Base-by-base conservation (phyloP, 2,113 vertebrate species). In the Psilopsiagon aurifrons region DNA sequence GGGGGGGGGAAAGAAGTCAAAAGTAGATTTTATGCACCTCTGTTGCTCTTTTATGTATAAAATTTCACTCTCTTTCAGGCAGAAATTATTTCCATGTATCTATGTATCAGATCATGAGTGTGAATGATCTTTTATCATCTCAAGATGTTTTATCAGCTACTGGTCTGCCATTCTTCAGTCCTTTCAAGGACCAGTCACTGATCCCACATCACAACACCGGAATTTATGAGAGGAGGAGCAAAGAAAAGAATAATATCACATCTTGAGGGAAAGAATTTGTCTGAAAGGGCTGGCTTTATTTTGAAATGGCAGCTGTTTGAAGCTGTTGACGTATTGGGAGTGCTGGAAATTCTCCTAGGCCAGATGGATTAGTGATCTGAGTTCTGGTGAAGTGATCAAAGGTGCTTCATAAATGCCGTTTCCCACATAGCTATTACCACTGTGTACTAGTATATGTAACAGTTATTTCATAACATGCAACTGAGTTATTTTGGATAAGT, bases 301-400 rank as follows among this genome's bases (percentile, higher is more conserved):
- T 86, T 68, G 39, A 86, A 92, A 93, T 87, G 66, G 84, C 94
- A 97, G 84, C 87, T 95, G 94, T 76, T 90, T 86, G 57, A 49
- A 92, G 41, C 79, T 93, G 94, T 88, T 96, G 94, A 86, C 92
- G 93, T 88, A 95, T 83, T 66, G 52, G 75, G 67, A 88, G 70
- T 86, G 79, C 83, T 93, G 93, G 92, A 92, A 94, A 90, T 83
- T 88, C 49, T 94, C 67, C 59, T 63, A 66, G 83, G 54, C 27
- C 71, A 92, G 41, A 76, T 9, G 68, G 63, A 86, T 95, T 97
- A 90, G 88, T 69, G 67, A 79, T 80, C 70, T 69, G 59, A 41
- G 44, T 88, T 88, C 85, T 92, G 94, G 92, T 92, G 57, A 95
- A 95, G 77, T 87, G 74, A 88, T 92, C 90, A 95, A 68, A 93